Evolutionary conservation across 2,888 invertebrate species (phyloP).

Genomic region (Ornithoptera alexandrae): DNA sequence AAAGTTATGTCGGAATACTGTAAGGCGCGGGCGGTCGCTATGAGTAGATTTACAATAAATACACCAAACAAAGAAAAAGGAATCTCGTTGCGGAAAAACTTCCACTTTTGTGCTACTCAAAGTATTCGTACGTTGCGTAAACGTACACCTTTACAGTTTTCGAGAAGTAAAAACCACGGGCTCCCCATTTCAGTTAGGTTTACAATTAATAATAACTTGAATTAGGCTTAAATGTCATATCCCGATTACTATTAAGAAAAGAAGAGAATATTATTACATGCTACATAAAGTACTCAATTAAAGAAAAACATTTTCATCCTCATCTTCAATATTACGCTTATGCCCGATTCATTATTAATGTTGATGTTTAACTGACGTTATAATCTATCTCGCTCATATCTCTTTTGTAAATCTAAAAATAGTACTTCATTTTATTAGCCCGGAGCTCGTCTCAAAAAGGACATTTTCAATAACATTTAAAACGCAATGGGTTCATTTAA

Average conservation of each 20-base stretch:
- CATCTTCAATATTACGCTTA: too few species aligned
- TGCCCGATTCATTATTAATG: too few species aligned
- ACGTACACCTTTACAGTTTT: constrained; percentile 19
- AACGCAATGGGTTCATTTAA: too few species aligned
- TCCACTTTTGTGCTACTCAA: constrained; percentile 68
- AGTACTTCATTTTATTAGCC: not conserved
- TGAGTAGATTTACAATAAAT: constrained; percentile 80
- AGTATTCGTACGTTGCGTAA: constrained; percentile 39
- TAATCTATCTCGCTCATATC: not conserved
- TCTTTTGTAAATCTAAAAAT: not conserved
- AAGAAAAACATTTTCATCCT: not conserved
- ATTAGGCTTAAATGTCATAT: too few species aligned
- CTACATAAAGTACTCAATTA: not conserved
- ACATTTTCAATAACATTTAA: too few species aligned
- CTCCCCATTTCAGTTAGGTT: not conserved
- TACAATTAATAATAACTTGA: not conserved
- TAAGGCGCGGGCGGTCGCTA: constrained; percentile 58
- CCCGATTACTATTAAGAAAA: too few species aligned
- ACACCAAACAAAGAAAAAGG: constrained; percentile 79
- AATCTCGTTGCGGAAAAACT: constrained; percentile 77
- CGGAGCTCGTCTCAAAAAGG: too few species aligned
- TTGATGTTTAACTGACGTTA: too few species aligned
- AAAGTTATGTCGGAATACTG: constrained; percentile 78
- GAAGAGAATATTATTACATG: too few species aligned
- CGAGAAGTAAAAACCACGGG: not conserved